Base-by-base conservation (phyloP, 2,888 invertebrate genomes). In the Leptogaster cylindrica region DNA sequence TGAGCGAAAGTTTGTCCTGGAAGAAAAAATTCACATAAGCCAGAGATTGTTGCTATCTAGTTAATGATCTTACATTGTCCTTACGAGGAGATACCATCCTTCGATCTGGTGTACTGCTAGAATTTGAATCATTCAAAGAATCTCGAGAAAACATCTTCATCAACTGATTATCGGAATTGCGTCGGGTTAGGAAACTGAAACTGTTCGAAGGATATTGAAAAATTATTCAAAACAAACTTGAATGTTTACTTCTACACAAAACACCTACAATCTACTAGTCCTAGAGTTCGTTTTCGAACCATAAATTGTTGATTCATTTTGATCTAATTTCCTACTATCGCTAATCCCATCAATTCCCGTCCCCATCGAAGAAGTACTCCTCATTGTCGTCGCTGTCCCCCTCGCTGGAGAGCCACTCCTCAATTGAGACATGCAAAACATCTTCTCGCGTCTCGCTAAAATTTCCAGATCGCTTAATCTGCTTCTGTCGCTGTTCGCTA, bases 1-100 rank as follows among this genome's bases (percentile, higher is more conserved):
- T 90, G 78, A 90, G 82, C 77, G 89, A 88, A 77, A 89, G 88
- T 80, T 89, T 90, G 76, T 90, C 90, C 90, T 90, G 82, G 65
- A 83, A 65, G 18, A 44, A 55, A 66, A 65, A 66, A 65, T 52
- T 44, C 8, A 8, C 8, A 7, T 31, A 31, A 31, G n/a, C n/a
- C n/a, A n/a, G n/a, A n/a, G n/a, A n/a, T n/a, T n/a, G n/a, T n/a
- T n/a, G 6, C 31, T 31, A 31, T 31, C 31, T 8, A 12, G n/a
- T n/a, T n/a, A n/a, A n/a, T n/a, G n/a, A n/a, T 44, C 77, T 75
- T 72, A 81, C 81, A 75, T 79, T 80, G 70, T 81, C 81, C 74
- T 81, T 81, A 33, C 81, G 76, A 50, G 81, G 80, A 71, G 81
- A 79, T 74, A 78, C 74, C 71, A 73, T 74, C 69, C 74, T 72